Percentiles rank a stretch among this genome's conserved stretches.
Conservation (phyloP, 2,113 vertebrate species). For the Meles meles region DNA sequence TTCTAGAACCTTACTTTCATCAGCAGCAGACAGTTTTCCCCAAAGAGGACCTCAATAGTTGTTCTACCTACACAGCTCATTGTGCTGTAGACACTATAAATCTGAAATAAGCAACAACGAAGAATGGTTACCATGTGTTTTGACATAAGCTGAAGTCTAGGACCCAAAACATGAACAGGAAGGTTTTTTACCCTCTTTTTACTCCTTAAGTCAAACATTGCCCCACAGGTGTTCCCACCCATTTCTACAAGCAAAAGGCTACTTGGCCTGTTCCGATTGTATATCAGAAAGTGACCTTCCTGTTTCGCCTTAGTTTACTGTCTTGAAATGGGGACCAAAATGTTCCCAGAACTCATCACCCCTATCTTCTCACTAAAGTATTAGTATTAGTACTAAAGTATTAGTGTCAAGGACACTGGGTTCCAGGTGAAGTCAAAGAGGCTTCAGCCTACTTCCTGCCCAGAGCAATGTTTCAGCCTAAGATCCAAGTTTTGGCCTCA, state of each 20-base stretch:
- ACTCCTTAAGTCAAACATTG: background rate
- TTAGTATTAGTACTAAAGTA: background rate
- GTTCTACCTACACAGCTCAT: background rate
- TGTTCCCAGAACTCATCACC: background rate
- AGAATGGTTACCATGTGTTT: background rate
- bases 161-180: background rate
- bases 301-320: background rate
- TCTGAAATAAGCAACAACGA: background rate
- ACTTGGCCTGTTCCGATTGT: background rate
- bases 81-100: background rate
- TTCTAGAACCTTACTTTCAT: background rate
- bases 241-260: background rate
- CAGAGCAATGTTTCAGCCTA: background rate
- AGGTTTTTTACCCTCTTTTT: background rate
- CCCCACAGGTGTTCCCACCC: background rate
- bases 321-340: background rate
- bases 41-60: background rate
- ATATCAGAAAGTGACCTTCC: background rate
- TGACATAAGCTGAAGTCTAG: background rate
- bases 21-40: background rate
- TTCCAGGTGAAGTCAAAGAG: background rate
- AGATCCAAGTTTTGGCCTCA: background rate
- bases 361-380: background rate
- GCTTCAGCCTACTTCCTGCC: background rate
- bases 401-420: background rate